These are phyloP conservation scores for Melanotaenia pygmaea DNA, from an alignment of 2,797 vertebrate species.

Conservation along the genomic window DNA sequence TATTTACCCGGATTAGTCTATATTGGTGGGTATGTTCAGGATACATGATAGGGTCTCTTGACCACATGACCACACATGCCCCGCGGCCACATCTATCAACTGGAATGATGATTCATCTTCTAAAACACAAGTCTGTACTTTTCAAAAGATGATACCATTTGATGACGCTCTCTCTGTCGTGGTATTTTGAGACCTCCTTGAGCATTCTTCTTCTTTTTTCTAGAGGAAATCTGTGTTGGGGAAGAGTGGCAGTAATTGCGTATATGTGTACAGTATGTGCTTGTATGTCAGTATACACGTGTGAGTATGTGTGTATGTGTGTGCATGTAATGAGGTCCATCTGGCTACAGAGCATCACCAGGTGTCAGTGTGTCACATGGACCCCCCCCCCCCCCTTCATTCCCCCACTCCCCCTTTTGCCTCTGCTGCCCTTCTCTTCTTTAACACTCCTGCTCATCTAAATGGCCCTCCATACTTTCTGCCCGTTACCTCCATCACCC, in stretches of 20 bases:
- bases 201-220: constrained; percentile 1
- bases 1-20: neutral
- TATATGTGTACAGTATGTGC: constrained; percentile 59
- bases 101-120: constrained; percentile 21
- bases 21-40: constrained; percentile 42
- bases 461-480: constrained; percentile 74
- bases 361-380: constrained; percentile 79
- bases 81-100: constrained; percentile 42
- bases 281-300: constrained; percentile 49
- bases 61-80: constrained; percentile 77
- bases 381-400: constrained; percentile 10
- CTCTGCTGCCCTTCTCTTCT: constrained; percentile 62
- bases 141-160: constrained; percentile 4
- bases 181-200: constrained; percentile 17
- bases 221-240: constrained; percentile 22
- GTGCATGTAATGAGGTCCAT: constrained; percentile 80
- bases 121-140: constrained; percentile 13
- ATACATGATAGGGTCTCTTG: constrained; percentile 74
- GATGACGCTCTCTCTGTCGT: neutral
- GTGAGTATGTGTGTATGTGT: constrained; percentile 44
- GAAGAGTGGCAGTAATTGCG: constrained; percentile 42
- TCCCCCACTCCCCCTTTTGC: constrained; percentile 21
- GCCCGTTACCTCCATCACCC: constrained; percentile 58
- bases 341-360: constrained; percentile 82
- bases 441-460: constrained; percentile 67